phyloP scores from a whole-genome alignment of 2,888 invertebrate species.

The Chrysomela aeneicollis region DNA sequence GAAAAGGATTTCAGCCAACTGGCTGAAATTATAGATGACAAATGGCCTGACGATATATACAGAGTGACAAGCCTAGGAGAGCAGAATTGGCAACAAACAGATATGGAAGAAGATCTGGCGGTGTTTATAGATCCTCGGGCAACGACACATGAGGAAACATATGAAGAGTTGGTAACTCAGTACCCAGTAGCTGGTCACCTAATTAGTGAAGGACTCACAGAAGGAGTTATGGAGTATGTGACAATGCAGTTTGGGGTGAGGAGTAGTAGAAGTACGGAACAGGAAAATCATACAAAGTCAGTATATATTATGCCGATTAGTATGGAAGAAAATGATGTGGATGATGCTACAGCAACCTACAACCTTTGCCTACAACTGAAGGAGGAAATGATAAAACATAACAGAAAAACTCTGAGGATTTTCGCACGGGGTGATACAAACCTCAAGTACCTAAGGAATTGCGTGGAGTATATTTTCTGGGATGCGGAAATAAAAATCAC shows the following conservation, averaged over 20 bases:
- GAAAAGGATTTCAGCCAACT: neutral
- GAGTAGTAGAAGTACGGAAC: neutral
- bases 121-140: too few relatives aligned
- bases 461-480: neutral
- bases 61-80: neutral
- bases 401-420: neutral
- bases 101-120: neutral
- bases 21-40: neutral
- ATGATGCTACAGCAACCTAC: neutral
- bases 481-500: neutral
- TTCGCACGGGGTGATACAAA: neutral
- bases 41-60: neutral
- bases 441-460: neutral
- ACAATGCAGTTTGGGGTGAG: neutral
- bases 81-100: neutral
- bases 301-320: neutral
- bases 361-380: conserved; percentile 2
- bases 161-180: neutral
- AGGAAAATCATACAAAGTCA: neutral
- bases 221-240: neutral
- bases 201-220: neutral
- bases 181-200: neutral
- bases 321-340: neutral
- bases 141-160: neutral
- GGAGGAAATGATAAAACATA: neutral